Evolutionary conservation across 2,797 vertebrate genomes (phyloP), one percentile per base, ranked within the genome.

Genomic region (Platyrinchus mystaceus): DNA sequence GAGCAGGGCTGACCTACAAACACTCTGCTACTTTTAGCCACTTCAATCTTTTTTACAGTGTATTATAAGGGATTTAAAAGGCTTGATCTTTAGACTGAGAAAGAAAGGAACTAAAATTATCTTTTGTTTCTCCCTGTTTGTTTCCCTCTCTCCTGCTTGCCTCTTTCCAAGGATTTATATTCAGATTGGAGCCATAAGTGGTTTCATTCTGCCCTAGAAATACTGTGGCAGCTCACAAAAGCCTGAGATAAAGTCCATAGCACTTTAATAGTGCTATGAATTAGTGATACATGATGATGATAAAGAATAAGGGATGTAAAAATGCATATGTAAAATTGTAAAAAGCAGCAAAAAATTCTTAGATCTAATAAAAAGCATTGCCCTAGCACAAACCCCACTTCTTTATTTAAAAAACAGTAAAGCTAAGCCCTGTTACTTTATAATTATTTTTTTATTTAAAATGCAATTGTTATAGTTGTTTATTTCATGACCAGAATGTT

Each of bases 381-480:
- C 39, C 21, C 49, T 86, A 39, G 46, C 50, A 84, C 49, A 58
- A n/a, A 14, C 41, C 19, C 34, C 4, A 3, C 36, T 41, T 79
- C 50, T 21, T 32, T n/a, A 20, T 69, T 46, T 77, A 49, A 69
- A 87, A 89, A 84, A 24, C 46, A 84, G 52, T 68, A 28, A 63
- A 66, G 5, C 12, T 21, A 56, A 76, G 3, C 83, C n/a, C 19
- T 75, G 82, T 85, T 67, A 20, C 28, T 89, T 82, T 77, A 23
- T 46, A 74, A 41, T 60, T 77, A 49, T 74, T 81, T 96, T 96
- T 94, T 81, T 58, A 50, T 88, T 84, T 94, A 87, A 89, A 73
- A 28, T 70, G 21, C 80, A 89, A 67, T 55, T 75, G 15, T 66
- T 93, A 50, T 6, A 49, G 56, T 81, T 93, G 63, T 80, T 94